Conservation (phyloP, 2,113 vertebrate genomes). For the Plecotus auritus region DNA sequence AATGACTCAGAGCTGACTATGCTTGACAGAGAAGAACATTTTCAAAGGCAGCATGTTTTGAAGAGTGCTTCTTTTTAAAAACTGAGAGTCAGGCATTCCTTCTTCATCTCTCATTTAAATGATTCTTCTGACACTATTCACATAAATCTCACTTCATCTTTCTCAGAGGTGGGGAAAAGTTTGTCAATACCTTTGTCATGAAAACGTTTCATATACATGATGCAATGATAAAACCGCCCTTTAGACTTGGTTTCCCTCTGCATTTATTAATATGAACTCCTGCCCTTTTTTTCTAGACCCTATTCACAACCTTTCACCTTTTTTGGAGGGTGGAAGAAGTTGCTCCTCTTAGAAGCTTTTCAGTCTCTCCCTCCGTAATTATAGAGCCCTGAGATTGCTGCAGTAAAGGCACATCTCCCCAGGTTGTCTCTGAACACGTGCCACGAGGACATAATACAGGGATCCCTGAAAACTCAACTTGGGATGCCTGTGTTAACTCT, state of each 20-base stretch:
- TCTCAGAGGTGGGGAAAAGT: background rate
- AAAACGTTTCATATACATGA: background rate
- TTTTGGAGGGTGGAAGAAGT: background rate
- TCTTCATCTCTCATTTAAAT: conserved; percentile 5
- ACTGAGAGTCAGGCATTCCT: background rate
- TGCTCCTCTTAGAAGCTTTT: background rate
- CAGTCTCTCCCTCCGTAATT: background rate
- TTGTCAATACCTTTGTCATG: background rate
- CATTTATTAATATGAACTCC: background rate
- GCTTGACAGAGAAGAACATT: background rate
- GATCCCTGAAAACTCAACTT: background rate
- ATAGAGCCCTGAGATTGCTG: background rate
- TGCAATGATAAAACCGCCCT: background rate
- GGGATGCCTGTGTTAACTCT: background rate
- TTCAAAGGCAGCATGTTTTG: background rate
- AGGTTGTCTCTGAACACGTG: background rate
- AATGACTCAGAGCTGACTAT: background rate
- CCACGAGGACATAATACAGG: background rate
- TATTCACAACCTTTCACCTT: background rate
- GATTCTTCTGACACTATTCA: background rate
- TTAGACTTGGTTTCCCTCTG: background rate
- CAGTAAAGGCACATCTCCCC: background rate
- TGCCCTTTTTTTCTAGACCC: background rate
- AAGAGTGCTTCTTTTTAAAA: background rate
- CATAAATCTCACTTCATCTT: background rate